A percentile compares a stretch with the other conserved stretches of the same genome.
Conservation (phyloP, 2,888 invertebrate species). For the Ectemnius continuus region DNA sequence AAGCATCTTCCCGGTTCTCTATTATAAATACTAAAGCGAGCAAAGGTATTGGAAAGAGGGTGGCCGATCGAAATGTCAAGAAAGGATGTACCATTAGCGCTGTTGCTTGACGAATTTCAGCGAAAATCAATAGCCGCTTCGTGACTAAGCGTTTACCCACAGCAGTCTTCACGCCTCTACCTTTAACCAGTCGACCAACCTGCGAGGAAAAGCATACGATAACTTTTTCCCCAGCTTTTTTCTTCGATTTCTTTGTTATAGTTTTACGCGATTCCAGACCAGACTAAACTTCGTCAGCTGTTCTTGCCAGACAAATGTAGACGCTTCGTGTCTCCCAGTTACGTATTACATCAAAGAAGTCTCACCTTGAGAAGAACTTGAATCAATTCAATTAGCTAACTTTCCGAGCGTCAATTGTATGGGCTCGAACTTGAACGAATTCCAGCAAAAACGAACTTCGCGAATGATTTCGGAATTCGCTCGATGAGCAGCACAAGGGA, state of each 20-base stretch:
- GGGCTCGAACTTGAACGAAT: too few relatives aligned
- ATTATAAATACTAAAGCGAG: too few relatives aligned
- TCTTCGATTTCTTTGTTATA: not conserved
- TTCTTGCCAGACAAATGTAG: too few relatives aligned
- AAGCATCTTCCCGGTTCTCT: too few relatives aligned
- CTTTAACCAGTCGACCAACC: not conserved
- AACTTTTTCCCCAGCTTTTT: not conserved
- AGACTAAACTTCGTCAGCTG: not conserved
- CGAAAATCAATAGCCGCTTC: constrained; percentile 29
- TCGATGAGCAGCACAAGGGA: too few relatives aligned
- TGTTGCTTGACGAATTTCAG: constrained; percentile 17
- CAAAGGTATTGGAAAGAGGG: not conserved
- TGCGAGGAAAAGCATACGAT: not conserved
- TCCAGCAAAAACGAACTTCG: too few relatives aligned
- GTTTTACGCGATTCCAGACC: not conserved
- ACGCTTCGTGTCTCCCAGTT: too few relatives aligned
- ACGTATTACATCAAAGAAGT: too few relatives aligned
- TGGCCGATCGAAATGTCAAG: constrained; percentile 2
- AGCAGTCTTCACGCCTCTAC: not conserved
- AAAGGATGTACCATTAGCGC: constrained; percentile 1
- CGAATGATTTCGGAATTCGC: too few relatives aligned
- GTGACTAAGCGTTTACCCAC: constrained; percentile 14
- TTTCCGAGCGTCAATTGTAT: too few relatives aligned
- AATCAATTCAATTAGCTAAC: too few relatives aligned
- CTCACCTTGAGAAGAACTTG: too few relatives aligned